These are phyloP conservation scores for Isaurus tuberculatus DNA, from an alignment of 92 coral and sea anemone species.

Conservation along the genomic window DNA sequence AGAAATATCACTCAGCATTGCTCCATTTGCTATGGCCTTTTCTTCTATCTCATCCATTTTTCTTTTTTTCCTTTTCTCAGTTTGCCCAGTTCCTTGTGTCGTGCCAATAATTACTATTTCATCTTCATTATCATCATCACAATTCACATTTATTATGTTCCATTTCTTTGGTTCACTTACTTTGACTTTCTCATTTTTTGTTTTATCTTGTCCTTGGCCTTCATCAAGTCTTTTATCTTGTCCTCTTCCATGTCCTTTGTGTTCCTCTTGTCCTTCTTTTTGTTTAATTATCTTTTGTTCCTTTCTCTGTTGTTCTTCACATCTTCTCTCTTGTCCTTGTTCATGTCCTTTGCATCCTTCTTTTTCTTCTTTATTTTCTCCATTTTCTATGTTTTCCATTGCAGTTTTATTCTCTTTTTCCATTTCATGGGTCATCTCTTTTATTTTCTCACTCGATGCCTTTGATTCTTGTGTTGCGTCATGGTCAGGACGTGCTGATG, in stretches of 20 bases:
- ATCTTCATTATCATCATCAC: neutral
- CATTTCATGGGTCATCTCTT: no score
- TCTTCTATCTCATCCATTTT: constrained; percentile 4
- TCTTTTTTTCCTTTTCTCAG: neutral
- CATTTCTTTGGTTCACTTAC: neutral
- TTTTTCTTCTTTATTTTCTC: neutral
- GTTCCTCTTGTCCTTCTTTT: neutral
- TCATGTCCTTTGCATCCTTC: neutral
- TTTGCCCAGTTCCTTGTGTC: neutral
- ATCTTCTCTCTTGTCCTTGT: neutral
- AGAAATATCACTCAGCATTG: constrained; percentile 34
- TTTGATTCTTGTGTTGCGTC: no score
- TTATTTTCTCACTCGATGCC: no score
- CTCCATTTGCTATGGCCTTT: neutral
- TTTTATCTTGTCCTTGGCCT: neutral
- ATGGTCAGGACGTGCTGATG: neutral
- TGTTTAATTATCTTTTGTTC: neutral
- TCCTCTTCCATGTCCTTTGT: neutral
- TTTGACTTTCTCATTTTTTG: neutral
- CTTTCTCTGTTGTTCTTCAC: neutral
- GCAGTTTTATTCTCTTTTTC: neutral
- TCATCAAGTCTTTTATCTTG: neutral
- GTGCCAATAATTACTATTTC: neutral
- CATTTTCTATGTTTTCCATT: neutral
- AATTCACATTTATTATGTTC: neutral